Conservation (phyloP, 2,888 invertebrate genomes). For the Rhimphoctona megacephalus region DNA sequence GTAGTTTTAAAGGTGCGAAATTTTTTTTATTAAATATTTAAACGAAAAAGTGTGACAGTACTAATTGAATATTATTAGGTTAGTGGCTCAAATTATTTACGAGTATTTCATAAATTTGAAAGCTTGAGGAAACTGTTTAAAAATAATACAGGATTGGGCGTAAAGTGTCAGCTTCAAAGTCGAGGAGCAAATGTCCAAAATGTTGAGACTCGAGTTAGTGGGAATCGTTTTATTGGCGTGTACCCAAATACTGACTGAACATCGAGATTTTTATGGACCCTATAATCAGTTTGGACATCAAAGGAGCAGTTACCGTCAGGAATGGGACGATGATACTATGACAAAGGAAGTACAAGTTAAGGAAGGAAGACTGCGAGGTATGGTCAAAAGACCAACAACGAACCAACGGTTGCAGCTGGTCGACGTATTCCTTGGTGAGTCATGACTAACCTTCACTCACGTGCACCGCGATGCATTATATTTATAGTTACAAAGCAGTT, state of each 20-base stretch:
- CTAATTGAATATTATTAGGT: neutral
- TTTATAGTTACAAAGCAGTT: slow-evolving; percentile 35
- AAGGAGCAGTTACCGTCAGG: slow-evolving; percentile 71
- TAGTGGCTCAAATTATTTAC: neutral
- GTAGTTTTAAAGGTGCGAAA: neutral
- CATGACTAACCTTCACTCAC: slow-evolving; percentile 23
- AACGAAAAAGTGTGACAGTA: neutral
- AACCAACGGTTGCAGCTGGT: slow-evolving; percentile 88
- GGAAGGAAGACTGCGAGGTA: slow-evolving; percentile 90
- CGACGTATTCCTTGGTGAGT: slow-evolving; percentile 89
- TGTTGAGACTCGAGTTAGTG: slow-evolving; percentile 80
- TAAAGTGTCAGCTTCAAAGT: neutral
- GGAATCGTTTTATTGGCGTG: slow-evolving; percentile 80
- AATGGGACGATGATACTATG: slow-evolving; percentile 83
- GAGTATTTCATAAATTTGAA: neutral
- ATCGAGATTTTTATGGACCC: slow-evolving; percentile 77
- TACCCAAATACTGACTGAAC: slow-evolving; percentile 81
- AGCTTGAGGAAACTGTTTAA: neutral
- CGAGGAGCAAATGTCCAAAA: slow-evolving; percentile 74
- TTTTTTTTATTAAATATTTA: neutral
- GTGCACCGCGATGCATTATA: neutral
- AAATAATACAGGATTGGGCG: neutral
- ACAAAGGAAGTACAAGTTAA: slow-evolving; percentile 87
- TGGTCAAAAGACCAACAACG: slow-evolving; percentile 88
- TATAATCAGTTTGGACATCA: slow-evolving; percentile 76